phyloP scores from a whole-genome alignment of 2,888 invertebrate species.

The Cephus sareptanus region DNA sequence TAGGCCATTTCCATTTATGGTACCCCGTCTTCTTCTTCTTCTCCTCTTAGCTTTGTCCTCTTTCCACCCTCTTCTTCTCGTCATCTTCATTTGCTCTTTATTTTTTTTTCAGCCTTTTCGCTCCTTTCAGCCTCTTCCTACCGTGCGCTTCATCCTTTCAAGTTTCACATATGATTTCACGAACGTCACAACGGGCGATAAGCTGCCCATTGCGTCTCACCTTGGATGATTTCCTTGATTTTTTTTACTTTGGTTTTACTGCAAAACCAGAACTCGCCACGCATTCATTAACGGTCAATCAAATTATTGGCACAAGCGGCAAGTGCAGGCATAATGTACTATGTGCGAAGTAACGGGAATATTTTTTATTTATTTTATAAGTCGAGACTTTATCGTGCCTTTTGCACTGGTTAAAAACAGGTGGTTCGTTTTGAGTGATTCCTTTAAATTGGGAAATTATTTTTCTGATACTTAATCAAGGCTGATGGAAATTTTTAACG shows the following conservation, averaged over 20 bases:
- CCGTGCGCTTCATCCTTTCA: not conserved
- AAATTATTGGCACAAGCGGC: not conserved
- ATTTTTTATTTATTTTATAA: not conserved
- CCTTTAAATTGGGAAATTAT: not conserved
- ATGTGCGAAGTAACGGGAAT: not conserved
- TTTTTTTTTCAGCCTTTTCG: not conserved
- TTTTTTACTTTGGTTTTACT: not conserved
- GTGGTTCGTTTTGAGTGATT: not conserved
- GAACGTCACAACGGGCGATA: not conserved
- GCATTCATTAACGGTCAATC: not conserved
- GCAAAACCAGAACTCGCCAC: not conserved
- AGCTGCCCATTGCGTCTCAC: not conserved
- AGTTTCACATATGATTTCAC: not conserved
- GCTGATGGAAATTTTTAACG: not conserved
- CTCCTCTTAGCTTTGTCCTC: not conserved
- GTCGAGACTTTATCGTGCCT: not conserved
- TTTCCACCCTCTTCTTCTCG: not conserved
- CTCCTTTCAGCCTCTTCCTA: not conserved
- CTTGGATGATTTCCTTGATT: not conserved
- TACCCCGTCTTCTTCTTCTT: slow-evolving; percentile 9
- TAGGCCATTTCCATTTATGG: slow-evolving; percentile 23
- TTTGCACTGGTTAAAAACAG: not conserved
- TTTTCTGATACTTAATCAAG: not conserved
- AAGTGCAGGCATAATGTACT: not conserved
- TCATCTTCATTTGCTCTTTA: not conserved